Conservation (phyloP, 92 coral and sea anemone species). For the Zoanthus sansibaricus region DNA sequence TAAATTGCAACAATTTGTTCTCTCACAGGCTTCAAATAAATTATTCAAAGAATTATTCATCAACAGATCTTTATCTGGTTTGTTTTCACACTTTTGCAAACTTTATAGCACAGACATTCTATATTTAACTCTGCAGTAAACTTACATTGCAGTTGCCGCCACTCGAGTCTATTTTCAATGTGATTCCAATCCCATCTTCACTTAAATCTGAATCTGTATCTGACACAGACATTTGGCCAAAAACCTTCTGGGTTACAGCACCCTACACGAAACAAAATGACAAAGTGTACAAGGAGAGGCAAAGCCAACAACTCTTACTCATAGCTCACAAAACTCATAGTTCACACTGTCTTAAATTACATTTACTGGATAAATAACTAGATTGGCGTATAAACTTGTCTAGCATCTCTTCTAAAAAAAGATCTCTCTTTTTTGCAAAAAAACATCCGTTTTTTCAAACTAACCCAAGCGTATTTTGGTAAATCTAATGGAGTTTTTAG, state of each 20-base stretch:
- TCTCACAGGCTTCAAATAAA: no score
- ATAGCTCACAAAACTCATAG: neutral
- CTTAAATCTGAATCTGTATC: constrained; percentile 86
- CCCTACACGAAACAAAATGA: constrained; percentile 19
- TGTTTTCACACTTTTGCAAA: no score
- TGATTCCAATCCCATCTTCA: constrained; percentile 80
- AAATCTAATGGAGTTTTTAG: neutral
- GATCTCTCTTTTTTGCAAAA: neutral
- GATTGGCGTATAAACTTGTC: neutral
- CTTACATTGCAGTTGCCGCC: constrained; percentile 76
- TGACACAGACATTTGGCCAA: constrained; percentile 58
- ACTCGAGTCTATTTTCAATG: constrained; percentile 80
- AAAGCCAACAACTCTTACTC: neutral
- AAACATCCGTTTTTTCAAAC: neutral
- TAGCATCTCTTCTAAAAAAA: neutral
- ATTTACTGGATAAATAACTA: neutral
- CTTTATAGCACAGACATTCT: neutral
- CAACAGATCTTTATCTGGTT: no score
- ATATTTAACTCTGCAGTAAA: neutral
- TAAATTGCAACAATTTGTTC: no score
- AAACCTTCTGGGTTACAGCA: constrained; percentile 3
- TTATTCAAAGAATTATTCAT: no score
- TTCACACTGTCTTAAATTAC: neutral
- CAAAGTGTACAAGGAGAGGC: neutral
- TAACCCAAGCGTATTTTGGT: constrained; percentile 39